Percentiles rank a stretch among this genome's conserved stretches.
Evolutionary conservation across 2,113 vertebrate genomes (phyloP).

Genomic region (Ctenomys sociabilis): DNA sequence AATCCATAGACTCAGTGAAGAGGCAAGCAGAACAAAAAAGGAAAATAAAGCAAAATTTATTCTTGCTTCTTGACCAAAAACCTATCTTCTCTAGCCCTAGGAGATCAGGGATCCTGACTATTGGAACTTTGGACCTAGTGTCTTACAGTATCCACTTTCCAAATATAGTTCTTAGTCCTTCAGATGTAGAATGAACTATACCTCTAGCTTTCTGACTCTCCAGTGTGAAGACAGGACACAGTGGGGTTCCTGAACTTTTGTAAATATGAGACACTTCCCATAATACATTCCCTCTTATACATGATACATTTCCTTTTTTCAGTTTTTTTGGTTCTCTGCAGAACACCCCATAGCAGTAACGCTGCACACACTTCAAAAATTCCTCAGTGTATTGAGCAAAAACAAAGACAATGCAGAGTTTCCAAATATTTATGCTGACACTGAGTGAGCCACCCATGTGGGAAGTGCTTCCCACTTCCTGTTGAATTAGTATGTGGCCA

Average conservation of each 20-base stretch:
- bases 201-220: not conserved
- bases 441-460: fast-evolving
- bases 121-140: too few relatives aligned
- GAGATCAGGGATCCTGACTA: too few relatives aligned
- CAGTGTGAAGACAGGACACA: not conserved
- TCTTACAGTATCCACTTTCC: not conserved
- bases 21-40: not conserved
- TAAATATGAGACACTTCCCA: not conserved
- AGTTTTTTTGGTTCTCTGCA: not conserved
- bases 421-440: not conserved
- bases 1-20: not conserved
- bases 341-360: not conserved
- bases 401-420: not conserved
- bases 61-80: not conserved
- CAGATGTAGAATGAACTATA: not conserved
- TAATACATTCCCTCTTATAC: not conserved
- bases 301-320: not conserved
- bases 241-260: too few relatives aligned
- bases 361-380: not conserved
- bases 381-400: not conserved
- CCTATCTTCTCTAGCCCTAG: not conserved
- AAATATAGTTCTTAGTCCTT: not conserved
- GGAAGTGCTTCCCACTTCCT: fast-evolving
- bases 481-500: not conserved
- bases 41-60: not conserved